These are phyloP conservation scores for Drosophila demipolita DNA, from an alignment of 2,888 invertebrate genomes.

Conservation along the genomic window DNA sequence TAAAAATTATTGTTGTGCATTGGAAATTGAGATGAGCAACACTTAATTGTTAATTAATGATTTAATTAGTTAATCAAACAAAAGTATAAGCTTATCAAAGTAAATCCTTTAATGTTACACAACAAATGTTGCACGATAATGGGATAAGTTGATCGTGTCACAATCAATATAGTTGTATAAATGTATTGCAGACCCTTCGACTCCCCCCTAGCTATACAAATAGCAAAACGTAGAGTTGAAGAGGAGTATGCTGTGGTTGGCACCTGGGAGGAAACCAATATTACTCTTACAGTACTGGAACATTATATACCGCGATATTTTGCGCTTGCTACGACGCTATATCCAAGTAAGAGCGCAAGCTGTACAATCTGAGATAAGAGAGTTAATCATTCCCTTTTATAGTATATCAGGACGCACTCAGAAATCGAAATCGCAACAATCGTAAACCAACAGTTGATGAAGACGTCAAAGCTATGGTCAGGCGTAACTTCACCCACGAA, in stretches of 20 bases:
- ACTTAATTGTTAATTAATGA: background rate
- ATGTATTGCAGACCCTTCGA: constrained; percentile 90
- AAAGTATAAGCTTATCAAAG: background rate
- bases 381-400: constrained; percentile 33
- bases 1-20: background rate
- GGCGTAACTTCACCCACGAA: constrained; percentile 93
- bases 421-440: constrained; percentile 91
- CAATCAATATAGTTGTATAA: background rate
- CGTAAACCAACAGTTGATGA: constrained; percentile 94
- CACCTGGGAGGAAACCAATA: constrained; percentile 94
- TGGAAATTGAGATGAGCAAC: background rate
- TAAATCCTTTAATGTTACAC: background rate
- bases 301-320: constrained; percentile 94
- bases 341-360: constrained; percentile 88
- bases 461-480: constrained; percentile 92
- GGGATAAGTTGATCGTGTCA: background rate
- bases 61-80: too few relatives aligned
- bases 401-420: constrained; percentile 75
- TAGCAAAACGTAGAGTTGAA: constrained; percentile 93
- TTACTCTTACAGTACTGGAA: constrained; percentile 92
- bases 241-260: constrained; percentile 94
- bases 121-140: background rate
- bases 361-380: background rate
- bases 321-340: constrained; percentile 90
- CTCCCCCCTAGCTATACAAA: constrained; percentile 91